A percentile compares a stretch with the other conserved stretches of the same genome.
Conservation (phyloP, 1,140 invertebrate genomes). For the Diabrotica virgifera region DNA sequence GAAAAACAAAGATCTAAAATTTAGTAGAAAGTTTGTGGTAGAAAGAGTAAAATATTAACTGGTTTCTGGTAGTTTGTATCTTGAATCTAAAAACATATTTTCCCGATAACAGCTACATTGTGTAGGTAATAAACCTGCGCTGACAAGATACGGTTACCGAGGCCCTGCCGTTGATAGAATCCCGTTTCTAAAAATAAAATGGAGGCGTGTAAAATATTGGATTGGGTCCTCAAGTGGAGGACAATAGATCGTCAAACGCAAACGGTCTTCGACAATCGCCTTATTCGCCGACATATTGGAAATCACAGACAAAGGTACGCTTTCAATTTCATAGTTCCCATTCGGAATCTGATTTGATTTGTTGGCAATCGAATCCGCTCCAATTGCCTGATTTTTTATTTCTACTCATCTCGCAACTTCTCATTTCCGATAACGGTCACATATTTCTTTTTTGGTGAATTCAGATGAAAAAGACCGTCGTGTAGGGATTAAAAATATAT, state of each 20-base stretch:
- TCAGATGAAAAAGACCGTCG: not conserved
- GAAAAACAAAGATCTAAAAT: too few species aligned
- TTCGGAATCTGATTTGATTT: constrained; percentile 31
- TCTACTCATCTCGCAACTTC: constrained; percentile 6
- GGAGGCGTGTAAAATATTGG: constrained; percentile 33
- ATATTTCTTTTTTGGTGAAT: constrained; percentile 2
- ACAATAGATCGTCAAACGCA: constrained; percentile 33
- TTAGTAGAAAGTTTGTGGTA: too few species aligned
- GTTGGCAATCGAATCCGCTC: constrained; percentile 34
- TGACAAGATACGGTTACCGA: too few species aligned
- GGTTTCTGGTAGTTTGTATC: too few species aligned
- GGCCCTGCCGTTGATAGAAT: constrained; percentile 25
- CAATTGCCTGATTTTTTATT: constrained; percentile 31
- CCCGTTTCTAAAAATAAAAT: constrained; percentile 23
- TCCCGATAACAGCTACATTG: too few species aligned
- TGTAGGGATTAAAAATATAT: not conserved
- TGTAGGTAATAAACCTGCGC: too few species aligned
- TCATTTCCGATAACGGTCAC: not conserved
- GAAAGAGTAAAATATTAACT: too few species aligned
- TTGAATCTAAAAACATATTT: too few species aligned
- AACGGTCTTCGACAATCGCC: constrained; percentile 30
- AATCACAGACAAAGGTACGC: constrained; percentile 36
- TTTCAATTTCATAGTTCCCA: constrained; percentile 29
- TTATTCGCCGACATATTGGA: constrained; percentile 30
- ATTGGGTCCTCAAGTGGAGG: constrained; percentile 23